A percentile compares a stretch with the other conserved stretches of the same genome.
These are phyloP conservation scores for Diaphora mendica DNA, from an alignment of 2,888 invertebrate genomes.

Conservation along the genomic window DNA sequence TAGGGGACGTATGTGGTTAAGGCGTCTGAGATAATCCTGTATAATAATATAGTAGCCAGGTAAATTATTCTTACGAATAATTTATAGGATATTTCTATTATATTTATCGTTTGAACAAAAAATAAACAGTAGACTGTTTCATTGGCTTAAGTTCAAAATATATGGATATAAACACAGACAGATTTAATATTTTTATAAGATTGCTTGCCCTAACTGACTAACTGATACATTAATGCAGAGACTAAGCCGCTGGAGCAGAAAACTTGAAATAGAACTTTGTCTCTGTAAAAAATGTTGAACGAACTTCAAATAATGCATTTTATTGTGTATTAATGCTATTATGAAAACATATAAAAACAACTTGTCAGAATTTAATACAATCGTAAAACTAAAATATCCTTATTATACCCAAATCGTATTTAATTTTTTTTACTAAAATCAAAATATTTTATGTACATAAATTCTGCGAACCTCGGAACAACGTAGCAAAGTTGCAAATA, in stretches of 20 bases:
- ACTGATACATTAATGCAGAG: too few relatives aligned
- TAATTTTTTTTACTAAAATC: conserved; percentile 8
- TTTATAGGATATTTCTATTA: background rate
- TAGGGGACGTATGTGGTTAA: conserved; percentile 31
- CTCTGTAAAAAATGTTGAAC: background rate
- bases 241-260: too few relatives aligned
- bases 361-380: background rate
- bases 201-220: too few relatives aligned
- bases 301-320: background rate
- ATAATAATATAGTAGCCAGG: background rate
- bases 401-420: background rate
- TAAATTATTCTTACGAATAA: background rate
- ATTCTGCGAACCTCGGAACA: background rate
- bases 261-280: background rate
- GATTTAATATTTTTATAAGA: too few relatives aligned
- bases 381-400: background rate
- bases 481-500: conserved; percentile 30
- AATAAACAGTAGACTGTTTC: too few relatives aligned
- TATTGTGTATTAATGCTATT: background rate
- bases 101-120: background rate
- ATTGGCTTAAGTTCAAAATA: too few relatives aligned
- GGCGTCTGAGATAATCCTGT: conserved; percentile 20
- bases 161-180: too few relatives aligned
- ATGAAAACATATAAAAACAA: background rate
- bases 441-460: conserved; percentile 12